Evolutionary conservation across 2,888 invertebrate genomes (phyloP).

Genomic region (Nudaria mundana): DNA sequence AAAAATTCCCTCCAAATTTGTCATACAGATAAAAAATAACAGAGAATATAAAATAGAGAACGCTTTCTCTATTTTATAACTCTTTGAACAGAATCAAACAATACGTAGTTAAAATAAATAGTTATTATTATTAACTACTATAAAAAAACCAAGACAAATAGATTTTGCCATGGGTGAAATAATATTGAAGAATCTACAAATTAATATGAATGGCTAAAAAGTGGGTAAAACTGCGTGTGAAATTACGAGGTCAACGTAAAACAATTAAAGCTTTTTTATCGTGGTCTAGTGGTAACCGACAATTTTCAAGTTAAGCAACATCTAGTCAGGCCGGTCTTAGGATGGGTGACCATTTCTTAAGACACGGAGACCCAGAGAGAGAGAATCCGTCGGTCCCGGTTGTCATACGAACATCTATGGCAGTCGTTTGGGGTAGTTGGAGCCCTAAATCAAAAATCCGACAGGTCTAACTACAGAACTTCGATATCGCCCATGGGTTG

Average conservation of each 20-base stretch:
- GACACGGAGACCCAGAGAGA: no score
- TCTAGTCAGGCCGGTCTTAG: no score
- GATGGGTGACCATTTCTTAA: no score
- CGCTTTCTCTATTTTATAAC: constrained; percentile 8
- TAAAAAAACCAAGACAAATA: constrained; percentile 10
- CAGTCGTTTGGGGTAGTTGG: no score
- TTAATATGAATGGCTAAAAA: constrained; percentile 6
- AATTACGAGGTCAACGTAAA: constrained; percentile 5
- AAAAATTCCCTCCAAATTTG: not conserved
- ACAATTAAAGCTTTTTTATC: constrained; percentile 2
- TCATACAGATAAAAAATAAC: not conserved
- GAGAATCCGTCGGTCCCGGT: no score
- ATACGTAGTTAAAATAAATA: constrained; percentile 25
- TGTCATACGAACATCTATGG: no score
- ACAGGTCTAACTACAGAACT: no score
- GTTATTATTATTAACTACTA: constrained; percentile 19
- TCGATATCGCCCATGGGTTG: no score
- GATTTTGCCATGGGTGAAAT: constrained; percentile 5
- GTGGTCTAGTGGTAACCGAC: no score
- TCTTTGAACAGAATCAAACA: constrained; percentile 15
- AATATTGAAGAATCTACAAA: constrained; percentile 3
- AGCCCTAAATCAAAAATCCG: no score
- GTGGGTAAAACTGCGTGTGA: constrained; percentile 3
- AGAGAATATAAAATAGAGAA: constrained; percentile 8
- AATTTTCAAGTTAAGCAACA: no score